Conservation (phyloP, 2,113 vertebrate species). For the Myrmecophaga tridactyla region DNA sequence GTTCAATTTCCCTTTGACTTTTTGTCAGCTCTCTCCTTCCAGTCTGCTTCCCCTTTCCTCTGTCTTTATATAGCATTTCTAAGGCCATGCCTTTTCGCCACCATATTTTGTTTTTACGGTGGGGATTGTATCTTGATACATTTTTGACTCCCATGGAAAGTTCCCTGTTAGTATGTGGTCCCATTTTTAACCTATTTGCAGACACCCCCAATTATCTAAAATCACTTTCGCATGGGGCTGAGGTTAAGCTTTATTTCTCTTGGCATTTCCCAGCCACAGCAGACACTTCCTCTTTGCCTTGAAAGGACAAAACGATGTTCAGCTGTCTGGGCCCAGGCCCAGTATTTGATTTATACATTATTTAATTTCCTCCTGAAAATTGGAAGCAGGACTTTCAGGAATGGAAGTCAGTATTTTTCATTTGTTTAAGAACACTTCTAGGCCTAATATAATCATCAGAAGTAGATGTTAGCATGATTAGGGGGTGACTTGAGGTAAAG, state of each 20-base stretch:
- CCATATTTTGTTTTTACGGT: constrained; percentile 57
- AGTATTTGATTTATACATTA: constrained; percentile 92
- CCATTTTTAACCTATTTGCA: constrained; percentile 83
- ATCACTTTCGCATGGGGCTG: constrained; percentile 92
- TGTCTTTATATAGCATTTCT: constrained; percentile 10
- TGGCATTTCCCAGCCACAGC: constrained; percentile 88
- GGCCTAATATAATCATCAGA: constrained; percentile 85
- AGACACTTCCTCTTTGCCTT: constrained; percentile 91
- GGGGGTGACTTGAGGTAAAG: constrained; percentile 84
- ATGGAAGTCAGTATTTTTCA: constrained; percentile 86
- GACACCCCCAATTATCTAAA: constrained; percentile 87
- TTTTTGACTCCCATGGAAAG: constrained; percentile 73
- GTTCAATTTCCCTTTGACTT: background rate
- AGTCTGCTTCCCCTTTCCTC: background rate
- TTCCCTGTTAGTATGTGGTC: constrained; percentile 83
- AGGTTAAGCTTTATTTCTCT: constrained; percentile 93
- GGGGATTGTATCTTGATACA: constrained; percentile 67
- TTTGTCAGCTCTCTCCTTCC: background rate
- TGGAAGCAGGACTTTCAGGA: constrained; percentile 87
- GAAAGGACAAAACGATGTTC: constrained; percentile 92
- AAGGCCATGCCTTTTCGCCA: constrained; percentile 49
- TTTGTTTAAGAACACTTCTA: constrained; percentile 87
- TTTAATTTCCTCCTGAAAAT: constrained; percentile 94
- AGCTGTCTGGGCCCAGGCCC: constrained; percentile 86
- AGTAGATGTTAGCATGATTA: constrained; percentile 84